Evolutionary conservation across 2,797 vertebrate species (phyloP), one percentile per base, ranked within the genome.

Genomic region (Moxostoma hubbsi): DNA sequence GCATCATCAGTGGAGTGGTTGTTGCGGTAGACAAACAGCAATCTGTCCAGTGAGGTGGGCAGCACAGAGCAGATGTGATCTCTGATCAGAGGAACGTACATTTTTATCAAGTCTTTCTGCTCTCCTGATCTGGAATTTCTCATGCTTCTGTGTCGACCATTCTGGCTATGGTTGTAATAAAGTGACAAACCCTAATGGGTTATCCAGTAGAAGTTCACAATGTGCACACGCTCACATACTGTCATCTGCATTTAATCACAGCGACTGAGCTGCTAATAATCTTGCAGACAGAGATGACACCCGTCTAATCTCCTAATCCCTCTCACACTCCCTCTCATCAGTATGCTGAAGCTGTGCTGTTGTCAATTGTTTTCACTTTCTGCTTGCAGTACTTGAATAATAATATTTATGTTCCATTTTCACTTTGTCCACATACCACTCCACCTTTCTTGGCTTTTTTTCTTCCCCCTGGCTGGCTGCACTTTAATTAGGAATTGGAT

Each of bases 221-320:
- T 58, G 15, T 54, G 73, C 55, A 67, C 50, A 49, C 36, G 36
- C 36, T 36, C 6, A 0, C 1, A 2, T 59, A 61, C 18, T 9
- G 68, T 65, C 68, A 9, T 72, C 49, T 64, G 53, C 51, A 16
- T 65, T 73, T 85, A 80, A 81, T 85, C 75, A 81, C 77, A 45
- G 16, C 2, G 46, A 70, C 50, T 59, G 89, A 93, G 88, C 87
- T 78, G 89, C 84, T 93, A 92, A 92, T 90, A 88, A 88, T 90
- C 89, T 93, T 92, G 89, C 62, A 70, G 81, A 85, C 85, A 83
- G 84, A 87, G 85, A 76, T 79, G 77, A 73, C 69, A 73, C 77
- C 53, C 54, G 49, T 6, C 53, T 79, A 79, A 79, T 79, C 77
- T 61, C 73, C 50, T 74, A 74, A 66, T 71, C 10, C 36, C 16